Evolutionary conservation across 2,113 vertebrate genomes (phyloP), one percentile per base, ranked within the genome.

Genomic region (Pterocles orientalis): DNA sequence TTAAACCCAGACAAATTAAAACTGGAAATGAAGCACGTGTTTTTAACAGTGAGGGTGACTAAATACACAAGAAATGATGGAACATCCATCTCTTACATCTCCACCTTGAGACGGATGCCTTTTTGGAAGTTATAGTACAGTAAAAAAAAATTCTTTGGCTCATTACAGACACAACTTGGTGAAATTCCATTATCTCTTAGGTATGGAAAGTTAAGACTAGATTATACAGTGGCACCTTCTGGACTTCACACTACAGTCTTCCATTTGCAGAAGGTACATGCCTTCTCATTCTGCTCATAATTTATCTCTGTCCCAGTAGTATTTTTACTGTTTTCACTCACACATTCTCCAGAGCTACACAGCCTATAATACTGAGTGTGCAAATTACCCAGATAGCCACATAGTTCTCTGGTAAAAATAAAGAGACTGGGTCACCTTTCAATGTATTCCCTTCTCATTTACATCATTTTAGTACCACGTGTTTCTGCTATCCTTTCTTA

Each of bases 1-100:
- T 78, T 53, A 90, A 90, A 92, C 10, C 36, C 75, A 96, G 90
- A 34, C 43, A 91, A 94, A 92, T 84, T 75, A 84, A 82, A 94
- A 93, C 48, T 88, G 88, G 82, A 95, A 96, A 84, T 33, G 12
- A 91, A 64, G 61, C 33, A 73, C 26, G 75, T 47, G 33, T 84
- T 95, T 93, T 88, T 62, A 76, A 68, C 56, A 71, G 23, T 29
- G 25, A 90, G n/a, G 16, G 18, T 90, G 72, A 78, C 75, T 41
- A 79, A 36, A 86, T 10, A 45, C 4, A 71, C 18, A 34, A 88
- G 47, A 78, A 88, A 71, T 14, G 3, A 84, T 41, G 34, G 28
- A 95, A 60, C 36, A 71, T 36, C 33, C 18, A 43, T 71, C 41
- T 76, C 34, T 68, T 51, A 12, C 24, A 51, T 90, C 31, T 90